Percentiles rank a stretch among this genome's conserved stretches.
These are phyloP conservation scores for Premnoplex brunnescens DNA, from an alignment of 2,797 vertebrate genomes.

Conservation along the genomic window DNA sequence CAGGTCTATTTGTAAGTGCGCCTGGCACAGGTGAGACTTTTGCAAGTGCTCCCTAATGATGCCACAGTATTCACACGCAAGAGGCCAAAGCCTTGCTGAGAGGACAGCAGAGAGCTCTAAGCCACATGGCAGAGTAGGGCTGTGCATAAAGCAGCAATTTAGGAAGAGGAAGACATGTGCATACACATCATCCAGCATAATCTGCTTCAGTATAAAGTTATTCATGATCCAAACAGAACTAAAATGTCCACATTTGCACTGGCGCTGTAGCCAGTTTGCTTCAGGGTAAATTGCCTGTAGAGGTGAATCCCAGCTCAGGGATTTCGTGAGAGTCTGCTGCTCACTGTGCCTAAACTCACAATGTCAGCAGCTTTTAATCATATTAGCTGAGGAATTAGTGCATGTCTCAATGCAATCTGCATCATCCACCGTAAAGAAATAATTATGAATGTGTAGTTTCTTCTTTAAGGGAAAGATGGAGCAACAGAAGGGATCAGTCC, in stretches of 20 bases:
- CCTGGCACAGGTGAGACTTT: neutral
- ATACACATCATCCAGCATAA: neutral
- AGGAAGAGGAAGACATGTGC: neutral
- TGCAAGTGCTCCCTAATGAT: rapidly evolving
- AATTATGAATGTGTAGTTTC: conserved; percentile 10
- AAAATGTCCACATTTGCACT: neutral
- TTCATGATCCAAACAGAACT: neutral
- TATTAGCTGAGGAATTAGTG: conserved; percentile 31
- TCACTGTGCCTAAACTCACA: neutral
- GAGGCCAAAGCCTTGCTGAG: rapidly evolving
- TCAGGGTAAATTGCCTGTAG: neutral
- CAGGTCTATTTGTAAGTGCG: neutral
- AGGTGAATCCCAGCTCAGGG: neutral
- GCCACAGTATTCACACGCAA: rapidly evolving
- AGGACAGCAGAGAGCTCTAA: rapidly evolving
- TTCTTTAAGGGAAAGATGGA: conserved; percentile 20
- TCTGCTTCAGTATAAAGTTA: neutral
- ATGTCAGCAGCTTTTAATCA: conserved; percentile 48
- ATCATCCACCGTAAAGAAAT: conserved; percentile 40
- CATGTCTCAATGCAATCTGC: neutral
- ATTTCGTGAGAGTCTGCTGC: neutral
- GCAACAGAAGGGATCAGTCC: conserved; percentile 36
- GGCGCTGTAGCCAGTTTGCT: neutral
- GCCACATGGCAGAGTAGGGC: rapidly evolving
- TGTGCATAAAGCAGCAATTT: rapidly evolving